phyloP scores from a whole-genome alignment of 1,140 invertebrate species.

The Brachionus sp. region DNA sequence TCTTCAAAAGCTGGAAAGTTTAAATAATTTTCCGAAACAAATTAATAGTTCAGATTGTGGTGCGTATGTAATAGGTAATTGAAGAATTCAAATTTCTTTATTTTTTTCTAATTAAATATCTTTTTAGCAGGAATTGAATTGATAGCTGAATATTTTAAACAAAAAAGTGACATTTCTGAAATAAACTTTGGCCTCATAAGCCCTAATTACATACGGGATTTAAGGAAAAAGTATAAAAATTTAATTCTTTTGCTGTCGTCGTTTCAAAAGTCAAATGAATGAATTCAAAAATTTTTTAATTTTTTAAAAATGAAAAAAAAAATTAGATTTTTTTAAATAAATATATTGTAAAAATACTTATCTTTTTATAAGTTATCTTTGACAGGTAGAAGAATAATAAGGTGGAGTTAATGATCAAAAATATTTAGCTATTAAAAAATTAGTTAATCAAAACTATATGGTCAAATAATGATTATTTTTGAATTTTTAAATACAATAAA shows the following conservation, averaged over 20 bases:
- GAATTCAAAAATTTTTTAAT: background rate
- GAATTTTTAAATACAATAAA: no score
- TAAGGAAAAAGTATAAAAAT: slow-evolving; percentile 29
- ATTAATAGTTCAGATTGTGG: slow-evolving; percentile 24
- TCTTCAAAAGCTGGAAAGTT: background rate
- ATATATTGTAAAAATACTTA: no score
- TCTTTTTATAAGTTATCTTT: no score
- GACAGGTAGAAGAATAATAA: no score
- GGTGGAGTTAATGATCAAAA: no score
- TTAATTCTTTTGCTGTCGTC: slow-evolving; percentile 14
- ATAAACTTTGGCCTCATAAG: background rate
- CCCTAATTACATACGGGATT: background rate
- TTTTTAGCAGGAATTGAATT: slow-evolving; percentile 25
- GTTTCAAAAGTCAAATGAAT: background rate
- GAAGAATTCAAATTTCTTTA: background rate
- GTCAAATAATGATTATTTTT: no score
- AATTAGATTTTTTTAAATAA: background rate
- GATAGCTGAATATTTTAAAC: slow-evolving; percentile 4
- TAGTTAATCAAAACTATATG: no score
- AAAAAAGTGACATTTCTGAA: background rate
- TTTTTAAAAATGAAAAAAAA: background rate
- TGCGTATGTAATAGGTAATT: slow-evolving; percentile 20
- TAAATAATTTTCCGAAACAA: background rate
- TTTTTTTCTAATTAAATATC: background rate
- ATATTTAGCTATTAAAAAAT: no score